Evolutionary conservation across 2,113 vertebrate genomes (phyloP).

Genomic region (Oryzias celebensis): DNA sequence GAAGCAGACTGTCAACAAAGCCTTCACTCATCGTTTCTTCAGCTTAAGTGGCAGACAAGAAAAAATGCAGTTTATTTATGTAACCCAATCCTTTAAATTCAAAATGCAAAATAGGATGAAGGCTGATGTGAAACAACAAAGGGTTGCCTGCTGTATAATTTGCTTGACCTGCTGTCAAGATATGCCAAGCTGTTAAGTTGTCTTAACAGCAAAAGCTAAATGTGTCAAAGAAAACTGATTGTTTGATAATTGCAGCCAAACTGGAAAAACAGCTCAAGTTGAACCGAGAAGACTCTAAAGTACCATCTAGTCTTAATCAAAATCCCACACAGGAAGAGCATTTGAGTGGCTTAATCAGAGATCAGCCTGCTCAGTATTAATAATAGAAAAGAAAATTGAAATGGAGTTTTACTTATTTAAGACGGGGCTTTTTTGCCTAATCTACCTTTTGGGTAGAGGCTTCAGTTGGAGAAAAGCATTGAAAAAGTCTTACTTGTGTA

Average conservation of each 20-base stretch:
- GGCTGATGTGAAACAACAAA: too few species aligned
- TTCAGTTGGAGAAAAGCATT: constrained; percentile 27
- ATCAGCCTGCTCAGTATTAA: constrained; percentile 80
- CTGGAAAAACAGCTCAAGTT: constrained; percentile 7
- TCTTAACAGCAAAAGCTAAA: too few species aligned
- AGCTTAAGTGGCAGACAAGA: constrained; percentile 9
- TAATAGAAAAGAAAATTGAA: constrained; percentile 79
- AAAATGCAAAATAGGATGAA: constrained; percentile 14
- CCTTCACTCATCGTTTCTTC: constrained; percentile 13
- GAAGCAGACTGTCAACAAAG: not conserved
- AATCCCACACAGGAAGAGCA: constrained; percentile 78
- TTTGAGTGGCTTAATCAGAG: constrained; percentile 81
- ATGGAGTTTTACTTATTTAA: constrained; percentile 86
- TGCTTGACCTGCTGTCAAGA: too few species aligned
- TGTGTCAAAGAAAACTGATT: not conserved
- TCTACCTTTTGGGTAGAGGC: constrained; percentile 71
- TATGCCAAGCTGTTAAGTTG: too few species aligned
- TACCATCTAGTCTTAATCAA: constrained; percentile 74
- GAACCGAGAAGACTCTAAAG: constrained; percentile 50
- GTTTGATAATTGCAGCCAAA: not conserved
- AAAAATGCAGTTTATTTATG: constrained; percentile 38
- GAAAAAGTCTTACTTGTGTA: too few species aligned
- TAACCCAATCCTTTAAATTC: constrained; percentile 21
- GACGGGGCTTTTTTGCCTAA: constrained; percentile 70
- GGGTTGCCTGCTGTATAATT: too few species aligned